Evolutionary conservation across 2,113 vertebrate genomes (phyloP).

Genomic region (Narcine bancroftii): DNA sequence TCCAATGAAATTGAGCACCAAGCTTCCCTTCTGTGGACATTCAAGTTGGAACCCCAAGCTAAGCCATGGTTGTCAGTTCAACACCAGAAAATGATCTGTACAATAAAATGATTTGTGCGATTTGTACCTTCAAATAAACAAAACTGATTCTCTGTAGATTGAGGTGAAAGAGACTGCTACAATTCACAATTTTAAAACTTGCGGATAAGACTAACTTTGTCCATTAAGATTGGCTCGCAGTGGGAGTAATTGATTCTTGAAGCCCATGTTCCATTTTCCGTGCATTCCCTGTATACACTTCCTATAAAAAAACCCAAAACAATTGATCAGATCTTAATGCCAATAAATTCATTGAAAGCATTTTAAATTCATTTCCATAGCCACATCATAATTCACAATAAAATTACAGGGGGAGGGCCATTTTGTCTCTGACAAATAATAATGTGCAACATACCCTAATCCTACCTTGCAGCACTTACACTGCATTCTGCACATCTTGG

Average conservation of each 20-base stretch:
- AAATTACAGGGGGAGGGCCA: too few relatives aligned
- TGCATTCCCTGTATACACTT: conserved; percentile 84
- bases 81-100: neutral
- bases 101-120: neutral
- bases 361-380: neutral
- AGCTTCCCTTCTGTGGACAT: neutral
- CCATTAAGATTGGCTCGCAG: conserved; percentile 86
- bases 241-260: conserved; percentile 87
- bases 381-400: too few relatives aligned
- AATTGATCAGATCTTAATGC: neutral
- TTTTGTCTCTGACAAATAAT: too few relatives aligned
- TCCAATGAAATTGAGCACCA: neutral
- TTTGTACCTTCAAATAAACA: neutral
- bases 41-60: neutral
- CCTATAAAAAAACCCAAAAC: conserved; percentile 56
- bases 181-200: neutral
- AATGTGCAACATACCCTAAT: too few relatives aligned
- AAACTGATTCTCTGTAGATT: neutral
- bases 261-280: conserved; percentile 92
- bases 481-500: too few relatives aligned
- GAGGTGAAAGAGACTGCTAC: neutral
- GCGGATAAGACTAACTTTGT: conserved; percentile 67
- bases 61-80: neutral
- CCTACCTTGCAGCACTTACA: too few relatives aligned
- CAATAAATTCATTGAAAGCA: neutral